Conservation (phyloP, 2,113 vertebrate genomes). For the Scophthalmus maximus region DNA sequence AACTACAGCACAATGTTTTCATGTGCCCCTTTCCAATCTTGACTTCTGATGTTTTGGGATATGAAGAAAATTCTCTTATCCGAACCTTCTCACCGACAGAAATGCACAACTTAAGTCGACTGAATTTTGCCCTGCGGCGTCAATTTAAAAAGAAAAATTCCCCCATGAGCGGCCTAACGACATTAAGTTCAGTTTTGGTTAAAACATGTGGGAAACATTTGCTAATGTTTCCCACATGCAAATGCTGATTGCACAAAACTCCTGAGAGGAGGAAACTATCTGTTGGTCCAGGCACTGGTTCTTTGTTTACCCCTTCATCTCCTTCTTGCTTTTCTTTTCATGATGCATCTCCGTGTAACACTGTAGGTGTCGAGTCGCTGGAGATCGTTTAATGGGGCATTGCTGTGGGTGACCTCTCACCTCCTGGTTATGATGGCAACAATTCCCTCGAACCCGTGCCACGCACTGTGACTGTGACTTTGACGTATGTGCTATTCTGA, state of each 20-base stretch:
- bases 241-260: constrained; percentile 39
- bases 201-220: constrained; percentile 36
- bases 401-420: constrained; percentile 23
- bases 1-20: not conserved
- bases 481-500: no score
- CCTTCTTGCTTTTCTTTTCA: not conserved
- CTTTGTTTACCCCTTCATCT: constrained; percentile 1
- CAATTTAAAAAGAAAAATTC: not conserved
- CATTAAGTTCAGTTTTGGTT: not conserved
- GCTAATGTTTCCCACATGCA: constrained; percentile 10
- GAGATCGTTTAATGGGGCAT: constrained; percentile 32
- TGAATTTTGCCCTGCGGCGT: not conserved
- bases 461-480: constrained; percentile 9
- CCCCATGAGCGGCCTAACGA: not conserved
- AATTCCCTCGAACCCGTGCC: constrained; percentile 21
- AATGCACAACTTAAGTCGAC: not conserved
- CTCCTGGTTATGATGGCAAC: constrained; percentile 46
- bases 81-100: not conserved
- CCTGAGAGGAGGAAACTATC: constrained; percentile 5
- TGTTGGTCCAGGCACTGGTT: not conserved
- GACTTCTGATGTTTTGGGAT: not conserved
- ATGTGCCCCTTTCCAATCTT: not conserved
- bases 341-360: not conserved
- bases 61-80: not conserved
- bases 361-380: not conserved